Percentiles rank a stretch among this genome's conserved stretches.
These are phyloP conservation scores for Sinocyclocheilus anophthalmus DNA, from an alignment of 2,113 vertebrate genomes.

Conservation along the genomic window DNA sequence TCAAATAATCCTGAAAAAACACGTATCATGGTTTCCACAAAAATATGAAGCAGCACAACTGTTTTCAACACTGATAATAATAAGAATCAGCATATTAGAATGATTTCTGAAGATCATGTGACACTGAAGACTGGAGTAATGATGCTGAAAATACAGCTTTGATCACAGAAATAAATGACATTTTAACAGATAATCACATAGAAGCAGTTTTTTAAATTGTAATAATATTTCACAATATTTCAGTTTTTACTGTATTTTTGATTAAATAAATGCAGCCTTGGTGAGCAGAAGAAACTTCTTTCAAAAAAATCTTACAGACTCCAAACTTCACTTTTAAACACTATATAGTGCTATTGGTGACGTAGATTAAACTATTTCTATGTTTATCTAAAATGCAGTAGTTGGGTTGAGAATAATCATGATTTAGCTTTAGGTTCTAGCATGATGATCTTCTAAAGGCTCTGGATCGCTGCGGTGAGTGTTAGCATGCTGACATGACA, in stretches of 20 bases:
- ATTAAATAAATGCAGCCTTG: neutral
- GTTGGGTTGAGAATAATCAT: neutral
- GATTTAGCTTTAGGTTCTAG: neutral
- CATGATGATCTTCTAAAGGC: neutral
- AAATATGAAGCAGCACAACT: neutral
- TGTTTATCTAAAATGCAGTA: neutral
- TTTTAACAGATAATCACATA: neutral
- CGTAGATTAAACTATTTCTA: neutral
- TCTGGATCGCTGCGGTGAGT: neutral
- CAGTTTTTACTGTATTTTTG: neutral
- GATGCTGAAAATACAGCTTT: neutral
- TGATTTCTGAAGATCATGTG: neutral
- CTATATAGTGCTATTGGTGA: neutral
- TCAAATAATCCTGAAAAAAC: neutral
- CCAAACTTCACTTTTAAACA: neutral
- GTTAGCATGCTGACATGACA: constrained; percentile 2
- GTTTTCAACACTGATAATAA: neutral
- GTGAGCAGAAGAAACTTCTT: neutral
- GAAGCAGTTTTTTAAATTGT: neutral
- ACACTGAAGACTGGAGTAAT: neutral
- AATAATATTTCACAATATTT: too few relatives aligned
- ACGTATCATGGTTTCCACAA: neutral
- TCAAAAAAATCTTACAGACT: neutral
- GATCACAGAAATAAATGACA: neutral
- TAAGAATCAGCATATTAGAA: neutral